Evolutionary conservation across 2,888 invertebrate species (phyloP), one percentile per base, ranked within the genome.

Genomic region (Serrognathus titanus): DNA sequence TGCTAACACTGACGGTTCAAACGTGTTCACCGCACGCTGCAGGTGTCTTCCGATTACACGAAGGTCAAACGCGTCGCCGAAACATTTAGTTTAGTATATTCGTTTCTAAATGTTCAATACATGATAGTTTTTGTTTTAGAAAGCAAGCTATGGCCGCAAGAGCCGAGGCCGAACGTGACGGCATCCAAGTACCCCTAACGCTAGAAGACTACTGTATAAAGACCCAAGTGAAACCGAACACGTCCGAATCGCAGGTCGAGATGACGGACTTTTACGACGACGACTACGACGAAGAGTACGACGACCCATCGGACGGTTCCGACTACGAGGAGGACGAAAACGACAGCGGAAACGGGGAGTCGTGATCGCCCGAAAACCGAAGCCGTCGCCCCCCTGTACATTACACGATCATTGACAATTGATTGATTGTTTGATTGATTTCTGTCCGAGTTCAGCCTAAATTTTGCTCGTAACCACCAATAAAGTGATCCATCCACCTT

Each of bases 161-260:
- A 73, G 86, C 89, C 50, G 97, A 98, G 65, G 99, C 99, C 0
- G 95, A 95, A 75, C 90, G 92, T 64, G 99, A 99, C 79, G 96
- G 96, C 64, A 95, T 99, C 63, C 90, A 90, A 53, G 98, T 99
- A 68, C 99, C 98, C 9, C 87, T 93, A 69, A 99, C 99, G 2
- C 81, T 98, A 74, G 98, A 99, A 82, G 99, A 99, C 78, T 98
- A 98, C 80, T 97, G 97, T 80, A 92, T 98, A 74, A 94, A 94
- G 78, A 91, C 94, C 46, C 89, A 90, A 78, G 90, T 93, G 66
- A 92, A 93, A 80, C 89, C 92, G 9, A 85, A 88, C 67, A 90
- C 92, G 70, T 90, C 91, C 64, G 87, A 88, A 72, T 86, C 82
- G 46, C 84, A 85, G 77, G 85, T 85, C 66, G 97, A 97, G 77